Evolutionary conservation across 1,140 invertebrate species (phyloP).

Genomic region (Trialeurodes vaporariorum): DNA sequence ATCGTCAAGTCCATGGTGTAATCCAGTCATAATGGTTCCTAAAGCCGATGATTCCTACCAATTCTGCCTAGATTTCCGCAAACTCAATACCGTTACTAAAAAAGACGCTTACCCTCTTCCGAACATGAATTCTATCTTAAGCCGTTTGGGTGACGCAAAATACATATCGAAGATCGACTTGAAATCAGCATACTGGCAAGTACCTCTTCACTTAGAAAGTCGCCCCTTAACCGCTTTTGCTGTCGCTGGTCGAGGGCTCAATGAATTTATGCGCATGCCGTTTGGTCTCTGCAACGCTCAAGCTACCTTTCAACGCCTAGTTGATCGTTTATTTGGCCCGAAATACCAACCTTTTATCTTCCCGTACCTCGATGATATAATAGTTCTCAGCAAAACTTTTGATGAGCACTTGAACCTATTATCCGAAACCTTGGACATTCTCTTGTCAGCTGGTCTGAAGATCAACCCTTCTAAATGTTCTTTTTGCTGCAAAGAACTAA

Average conservation of each 20-base stretch:
- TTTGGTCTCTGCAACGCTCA: conserved; percentile 35
- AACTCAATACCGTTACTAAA: too few species aligned
- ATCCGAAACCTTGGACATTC: conserved; percentile 18
- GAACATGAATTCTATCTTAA: too few species aligned
- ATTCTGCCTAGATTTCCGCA: too few species aligned
- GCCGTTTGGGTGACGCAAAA: too few species aligned
- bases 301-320: conserved; percentile 33
- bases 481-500: conserved; percentile 26
- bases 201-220: conserved; percentile 25
- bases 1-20: too few species aligned
- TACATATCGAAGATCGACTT: too few species aligned
- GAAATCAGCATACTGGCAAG: conserved; percentile 28
- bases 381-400: conserved; percentile 20
- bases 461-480: conserved; percentile 30
- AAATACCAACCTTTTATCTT: conserved; percentile 12
- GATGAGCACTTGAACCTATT: conserved; percentile 25
- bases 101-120: too few species aligned
- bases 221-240: conserved; percentile 36
- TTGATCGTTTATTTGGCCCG: conserved; percentile 23
- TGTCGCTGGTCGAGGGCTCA: conserved; percentile 32
- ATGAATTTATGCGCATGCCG: conserved; percentile 34
- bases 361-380: conserved; percentile 29
- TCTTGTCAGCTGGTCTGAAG: conserved; percentile 25
- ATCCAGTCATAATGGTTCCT: too few species aligned
- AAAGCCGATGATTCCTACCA: too few species aligned